Conservation (phyloP, 2,888 invertebrate genomes). For the Epinotia demarniana region DNA sequence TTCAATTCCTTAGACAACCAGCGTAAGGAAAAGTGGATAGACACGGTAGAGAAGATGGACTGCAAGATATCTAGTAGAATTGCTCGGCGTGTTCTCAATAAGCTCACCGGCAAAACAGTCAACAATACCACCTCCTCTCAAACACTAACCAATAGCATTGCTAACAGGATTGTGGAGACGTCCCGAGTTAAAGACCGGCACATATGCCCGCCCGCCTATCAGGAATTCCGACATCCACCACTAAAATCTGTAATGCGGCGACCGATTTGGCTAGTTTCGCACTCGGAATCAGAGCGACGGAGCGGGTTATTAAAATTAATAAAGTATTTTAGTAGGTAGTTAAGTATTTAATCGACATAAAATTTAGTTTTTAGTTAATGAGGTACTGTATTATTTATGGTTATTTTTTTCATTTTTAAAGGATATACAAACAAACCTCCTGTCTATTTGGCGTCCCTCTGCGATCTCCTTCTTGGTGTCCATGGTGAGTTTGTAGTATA, state of each 20-base stretch:
- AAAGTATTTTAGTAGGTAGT: too few species aligned
- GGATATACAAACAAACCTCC: conserved; percentile 62
- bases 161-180: conserved; percentile 1
- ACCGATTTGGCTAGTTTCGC: too few species aligned
- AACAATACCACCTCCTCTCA: background rate
- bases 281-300: too few species aligned
- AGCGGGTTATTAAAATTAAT: too few species aligned
- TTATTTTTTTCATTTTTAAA: too few species aligned
- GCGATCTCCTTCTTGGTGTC: conserved; percentile 64
- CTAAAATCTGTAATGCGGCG: too few species aligned
- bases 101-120: background rate
- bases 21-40: background rate
- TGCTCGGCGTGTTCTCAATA: background rate
- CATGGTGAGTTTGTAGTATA: conserved; percentile 76
- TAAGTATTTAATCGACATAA: too few species aligned
- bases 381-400: too few species aligned
- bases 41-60: background rate
- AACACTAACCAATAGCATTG: conserved; percentile 5
- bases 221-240: too few species aligned
- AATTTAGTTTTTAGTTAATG: too few species aligned
- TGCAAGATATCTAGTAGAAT: background rate
- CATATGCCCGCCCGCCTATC: too few species aligned
- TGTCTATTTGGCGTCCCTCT: conserved; percentile 68
- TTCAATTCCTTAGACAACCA: background rate
- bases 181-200: conserved; percentile 1